These are phyloP conservation scores for Drosophila pegasa DNA, from an alignment of 2,888 invertebrate species.

Conservation along the genomic window DNA sequence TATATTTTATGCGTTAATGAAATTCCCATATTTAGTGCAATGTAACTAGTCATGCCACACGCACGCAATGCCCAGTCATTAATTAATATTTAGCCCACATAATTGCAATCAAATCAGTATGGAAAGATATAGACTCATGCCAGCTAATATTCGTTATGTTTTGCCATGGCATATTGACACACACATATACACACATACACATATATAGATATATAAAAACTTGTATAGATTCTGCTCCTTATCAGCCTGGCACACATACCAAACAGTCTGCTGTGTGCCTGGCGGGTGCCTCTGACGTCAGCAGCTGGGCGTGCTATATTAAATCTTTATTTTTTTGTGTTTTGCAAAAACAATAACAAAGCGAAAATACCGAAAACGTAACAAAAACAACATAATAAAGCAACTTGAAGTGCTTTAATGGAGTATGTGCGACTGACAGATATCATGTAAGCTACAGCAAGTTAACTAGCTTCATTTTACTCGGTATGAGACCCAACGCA, in stretches of 20 bases:
- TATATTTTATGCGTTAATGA: not conserved
- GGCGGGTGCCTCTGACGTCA: slow-evolving; percentile 61
- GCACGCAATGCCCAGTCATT: not conserved
- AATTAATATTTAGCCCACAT: slow-evolving; percentile 10
- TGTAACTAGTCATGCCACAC: not conserved
- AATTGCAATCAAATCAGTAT: slow-evolving; percentile 20
- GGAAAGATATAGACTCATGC: slow-evolving; percentile 8
- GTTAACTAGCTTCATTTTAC: not conserved
- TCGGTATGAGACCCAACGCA: too few relatives aligned
- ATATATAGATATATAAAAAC: slow-evolving; percentile 13
- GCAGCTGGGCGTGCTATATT: slow-evolving; percentile 63
- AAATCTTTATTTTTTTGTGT: slow-evolving; percentile 52
- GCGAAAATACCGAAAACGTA: slow-evolving; percentile 24
- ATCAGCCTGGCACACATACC: slow-evolving; percentile 55
- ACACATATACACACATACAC: not conserved
- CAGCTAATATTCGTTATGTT: slow-evolving; percentile 6
- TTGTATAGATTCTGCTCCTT: slow-evolving; percentile 60
- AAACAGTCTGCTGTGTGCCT: slow-evolving; percentile 19
- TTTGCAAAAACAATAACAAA: slow-evolving; percentile 33
- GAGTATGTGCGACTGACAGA: not conserved
- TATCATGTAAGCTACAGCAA: not conserved
- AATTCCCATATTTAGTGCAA: not conserved
- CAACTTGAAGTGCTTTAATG: not conserved
- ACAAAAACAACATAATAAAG: slow-evolving; percentile 32
- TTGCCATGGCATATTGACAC: slow-evolving; percentile 28